Evolutionary conservation across 2,113 vertebrate genomes (phyloP).

Genomic region (Nyctibius bracteatus): DNA sequence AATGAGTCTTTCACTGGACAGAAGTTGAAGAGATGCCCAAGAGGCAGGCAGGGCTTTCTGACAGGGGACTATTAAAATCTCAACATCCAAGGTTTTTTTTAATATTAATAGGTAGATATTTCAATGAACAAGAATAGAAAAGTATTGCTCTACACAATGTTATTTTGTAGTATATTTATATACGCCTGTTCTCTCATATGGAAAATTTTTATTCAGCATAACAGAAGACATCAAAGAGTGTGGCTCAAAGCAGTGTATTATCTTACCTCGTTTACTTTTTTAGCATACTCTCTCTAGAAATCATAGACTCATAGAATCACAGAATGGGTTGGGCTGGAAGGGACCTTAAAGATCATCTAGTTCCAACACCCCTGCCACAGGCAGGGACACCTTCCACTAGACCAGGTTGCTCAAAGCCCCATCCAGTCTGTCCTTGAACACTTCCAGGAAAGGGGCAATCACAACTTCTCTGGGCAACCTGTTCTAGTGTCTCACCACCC

Average conservation of each 20-base stretch:
- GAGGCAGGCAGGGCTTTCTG: neutral
- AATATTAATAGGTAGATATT: neutral
- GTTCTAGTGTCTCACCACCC: no score
- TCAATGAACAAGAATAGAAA: neutral
- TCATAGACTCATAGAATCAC: no score
- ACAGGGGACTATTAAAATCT: neutral
- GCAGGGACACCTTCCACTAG: no score
- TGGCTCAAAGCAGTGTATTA: neutral
- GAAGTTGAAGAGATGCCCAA: neutral
- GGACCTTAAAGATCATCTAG: no score
- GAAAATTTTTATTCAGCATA: neutral
- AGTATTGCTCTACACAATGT: neutral
- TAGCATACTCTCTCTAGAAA: neutral
- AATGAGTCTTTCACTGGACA: neutral
- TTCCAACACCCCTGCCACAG: no score
- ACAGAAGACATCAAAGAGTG: neutral
- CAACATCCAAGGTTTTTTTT: neutral
- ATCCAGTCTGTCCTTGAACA: no score
- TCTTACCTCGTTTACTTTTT: neutral
- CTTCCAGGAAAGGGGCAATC: no score
- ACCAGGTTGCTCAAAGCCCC: no score
- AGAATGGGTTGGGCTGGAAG: no score
- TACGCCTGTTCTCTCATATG: neutral
- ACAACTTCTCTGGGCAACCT: no score
- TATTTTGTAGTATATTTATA: neutral